Evolutionary conservation across 2,888 invertebrate genomes (phyloP), one percentile per base, ranked within the genome.

Genomic region (Melieria crassipennis): DNA sequence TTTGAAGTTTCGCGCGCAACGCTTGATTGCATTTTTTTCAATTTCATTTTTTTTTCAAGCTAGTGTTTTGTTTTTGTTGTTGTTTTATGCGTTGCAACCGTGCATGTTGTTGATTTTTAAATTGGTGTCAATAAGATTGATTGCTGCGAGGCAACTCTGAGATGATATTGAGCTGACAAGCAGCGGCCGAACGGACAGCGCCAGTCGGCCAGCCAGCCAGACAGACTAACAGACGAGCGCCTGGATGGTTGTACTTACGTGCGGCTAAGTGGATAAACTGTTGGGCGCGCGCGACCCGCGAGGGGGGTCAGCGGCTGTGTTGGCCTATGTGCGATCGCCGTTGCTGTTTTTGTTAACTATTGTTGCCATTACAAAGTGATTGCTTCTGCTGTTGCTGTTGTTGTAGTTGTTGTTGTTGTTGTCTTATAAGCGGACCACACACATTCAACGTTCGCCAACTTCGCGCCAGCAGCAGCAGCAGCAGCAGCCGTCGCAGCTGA

Each of bases 111-210:
- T 16, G 13, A 52, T 55, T 69, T 69, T 63, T 57, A 63, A 69
- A 83, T 81, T 81, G 81, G 83, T 84, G 83, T 82, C 84, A 84
- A 83, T 81, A 84, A 84, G 84, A 83, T 83, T 84, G 84, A 83
- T 84, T 84, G 83, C 79, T 81, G 74, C 74, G 73, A 74, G 74
- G 73, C 74, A 68, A 60, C 74, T 73, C 56, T 62, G 55, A 63
- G 69, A 62, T 69, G 69, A 69, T 69, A 69, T 69, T 69, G 69
- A 69, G 69, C 69, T 69, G 69, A 56, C 69, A 56, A 56, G 16
- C 62, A 63, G 48, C 69, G 48, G 45, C 43, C n/a, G 42, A 4
- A 52, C 50, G 13, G 43, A 60, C 60, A 30, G 30, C 30, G 30
- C 30, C 30, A 30, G 30, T 30, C 30, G 2, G 30, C 30, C 30